Evolutionary conservation across 2,888 invertebrate species (phyloP), one percentile per base, ranked within the genome.

Genomic region (Brachycybe producta): DNA sequence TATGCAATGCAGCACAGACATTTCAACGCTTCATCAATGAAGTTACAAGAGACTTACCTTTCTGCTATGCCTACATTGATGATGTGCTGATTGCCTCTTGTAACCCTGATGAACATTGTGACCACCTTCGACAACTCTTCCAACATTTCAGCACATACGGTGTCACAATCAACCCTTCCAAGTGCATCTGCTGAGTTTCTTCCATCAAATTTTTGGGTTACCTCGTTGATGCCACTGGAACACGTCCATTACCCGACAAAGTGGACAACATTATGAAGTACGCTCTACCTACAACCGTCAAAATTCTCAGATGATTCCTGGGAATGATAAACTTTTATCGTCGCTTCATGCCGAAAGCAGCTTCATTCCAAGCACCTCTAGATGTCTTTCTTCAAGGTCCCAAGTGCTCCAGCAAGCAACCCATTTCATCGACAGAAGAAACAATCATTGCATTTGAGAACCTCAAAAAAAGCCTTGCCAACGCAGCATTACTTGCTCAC

Each of bases 41-140:
- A 13, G 49, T 57, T n/a, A 27, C 49, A 5, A 24, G 51, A 1
- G 52, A 46, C 11, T 21, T 55, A 13, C 11, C 21, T 21, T 55
- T 36, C 38, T 26, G 30, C 24, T 42, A 28, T 17, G 38, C 39
- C 3, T 55, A 49, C 39, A 28, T 55, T 4, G 52, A 53, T 27
- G 48, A 52, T 39, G 57, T 58, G 3, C 43, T 49, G 24, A 35
- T 43, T 17, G 32, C 38, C 17, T 36, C 65, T 64, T 51, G 46
- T 3, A 38, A 49, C 4, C 58, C 61, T 1, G 54, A 55, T 17
- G 45, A 40, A 5, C 56, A 66, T 21, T 67, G 70, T 55, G 52
- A 58, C 2, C 66, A 67, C 51, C 45, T 48, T 2, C 46, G 44
- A 3, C 3, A n/a, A 5, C 4, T 55, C 24, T 43, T 44, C 32